Percentiles rank a stretch among this genome's conserved stretches.
phyloP scores from a whole-genome alignment of 2,797 vertebrate genomes.

The Parauchenoglanis ngamensis region DNA sequence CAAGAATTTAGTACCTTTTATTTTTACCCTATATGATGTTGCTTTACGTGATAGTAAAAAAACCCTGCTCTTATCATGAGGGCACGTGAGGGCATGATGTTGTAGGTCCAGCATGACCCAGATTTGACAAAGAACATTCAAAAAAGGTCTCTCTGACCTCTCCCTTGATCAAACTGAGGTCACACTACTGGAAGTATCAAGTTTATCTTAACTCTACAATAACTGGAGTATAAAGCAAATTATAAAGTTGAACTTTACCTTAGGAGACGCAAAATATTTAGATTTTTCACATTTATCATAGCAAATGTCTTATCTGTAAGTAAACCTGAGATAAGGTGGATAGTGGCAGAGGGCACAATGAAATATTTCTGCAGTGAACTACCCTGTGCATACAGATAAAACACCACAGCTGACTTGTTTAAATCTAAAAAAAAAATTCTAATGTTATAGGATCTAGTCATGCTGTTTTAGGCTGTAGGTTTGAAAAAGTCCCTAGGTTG shows the following conservation, averaged over 20 bases:
- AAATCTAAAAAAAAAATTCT: not conserved
- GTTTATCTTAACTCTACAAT: not conserved
- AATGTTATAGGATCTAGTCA: not conserved
- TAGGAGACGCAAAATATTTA: not conserved
- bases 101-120: not conserved
- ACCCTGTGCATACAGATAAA: not conserved
- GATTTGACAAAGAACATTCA: not conserved
- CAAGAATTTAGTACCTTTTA: not conserved
- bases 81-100: not conserved
- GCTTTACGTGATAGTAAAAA: not conserved
- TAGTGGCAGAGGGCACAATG: conserved; percentile 15
- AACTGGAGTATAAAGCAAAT: not conserved
- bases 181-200: not conserved
- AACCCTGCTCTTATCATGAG: not conserved
- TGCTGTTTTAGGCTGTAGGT: not conserved
- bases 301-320: conserved; percentile 18
- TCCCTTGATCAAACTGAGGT: not conserved
- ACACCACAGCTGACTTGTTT: not conserved
- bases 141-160: conserved; percentile 27
- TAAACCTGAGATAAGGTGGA: conserved; percentile 27
- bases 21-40: not conserved
- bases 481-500: not conserved
- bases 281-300: conserved; percentile 13
- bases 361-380: conserved; percentile 13
- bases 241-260: not conserved